Conservation (phyloP, 1,140 invertebrate species). For the Panagrolaimus sp. region DNA sequence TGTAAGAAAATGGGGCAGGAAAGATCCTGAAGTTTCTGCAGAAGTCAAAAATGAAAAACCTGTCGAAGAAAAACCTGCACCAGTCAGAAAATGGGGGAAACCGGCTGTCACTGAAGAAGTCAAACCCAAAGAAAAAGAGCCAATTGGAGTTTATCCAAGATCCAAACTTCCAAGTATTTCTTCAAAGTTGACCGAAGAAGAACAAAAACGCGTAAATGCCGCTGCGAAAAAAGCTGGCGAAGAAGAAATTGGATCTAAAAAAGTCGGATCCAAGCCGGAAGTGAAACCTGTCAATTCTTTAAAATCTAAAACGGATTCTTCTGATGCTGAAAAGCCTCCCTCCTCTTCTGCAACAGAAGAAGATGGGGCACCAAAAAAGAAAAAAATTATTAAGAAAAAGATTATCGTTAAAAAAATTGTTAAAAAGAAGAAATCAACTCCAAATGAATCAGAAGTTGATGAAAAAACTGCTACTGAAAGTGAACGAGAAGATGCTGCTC, state of each 20-base stretch:
- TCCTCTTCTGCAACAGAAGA: not conserved
- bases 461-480: not conserved
- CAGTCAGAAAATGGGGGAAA: too few relatives aligned
- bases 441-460: not conserved
- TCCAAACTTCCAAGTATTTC: not conserved
- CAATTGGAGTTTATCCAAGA: conserved; percentile 3
- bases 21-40: too few relatives aligned
- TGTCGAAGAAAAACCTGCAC: too few relatives aligned
- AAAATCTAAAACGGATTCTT: conserved; percentile 9
- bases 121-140: conserved; percentile 16
- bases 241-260: too few relatives aligned
- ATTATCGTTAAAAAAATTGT: conserved; percentile 17
- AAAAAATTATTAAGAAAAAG: conserved; percentile 21
- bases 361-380: conserved; percentile 22
- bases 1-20: too few relatives aligned
- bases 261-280: not conserved
- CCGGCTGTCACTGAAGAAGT: too few relatives aligned
- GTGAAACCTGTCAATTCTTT: not conserved
- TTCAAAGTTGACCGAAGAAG: not conserved
- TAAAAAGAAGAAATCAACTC: conserved; percentile 10
- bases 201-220: too few relatives aligned
- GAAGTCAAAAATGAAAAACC: too few relatives aligned
- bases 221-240: too few relatives aligned
- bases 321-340: conserved; percentile 12
- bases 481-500: conserved; percentile 1